Percentiles rank a stretch among this genome's conserved stretches.
Evolutionary conservation across 2,888 invertebrate species (phyloP).

Genomic region (Eupithecia pulchellata): DNA sequence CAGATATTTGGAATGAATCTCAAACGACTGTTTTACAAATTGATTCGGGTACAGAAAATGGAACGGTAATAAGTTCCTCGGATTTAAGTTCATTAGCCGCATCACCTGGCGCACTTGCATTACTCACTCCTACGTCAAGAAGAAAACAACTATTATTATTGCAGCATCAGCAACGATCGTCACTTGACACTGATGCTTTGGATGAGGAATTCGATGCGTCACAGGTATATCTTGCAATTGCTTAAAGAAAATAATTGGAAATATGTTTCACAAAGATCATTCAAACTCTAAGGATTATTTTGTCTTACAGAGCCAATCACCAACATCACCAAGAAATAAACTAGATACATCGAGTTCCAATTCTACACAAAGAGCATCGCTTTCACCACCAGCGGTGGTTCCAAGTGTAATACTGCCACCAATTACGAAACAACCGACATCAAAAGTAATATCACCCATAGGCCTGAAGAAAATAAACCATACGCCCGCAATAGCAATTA

Average conservation of each 20-base stretch:
- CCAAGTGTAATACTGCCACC: slow-evolving; percentile 75
- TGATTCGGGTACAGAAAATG: slow-evolving; percentile 88
- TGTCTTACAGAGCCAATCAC: slow-evolving; percentile 77
- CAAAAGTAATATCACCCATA: slow-evolving; percentile 67
- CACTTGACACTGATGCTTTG: slow-evolving; percentile 93
- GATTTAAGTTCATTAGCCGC: slow-evolving; percentile 83
- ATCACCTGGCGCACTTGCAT: slow-evolving; percentile 83
- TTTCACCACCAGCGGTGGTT: slow-evolving; percentile 80
- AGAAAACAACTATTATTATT: slow-evolving; percentile 90
- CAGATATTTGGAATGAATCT: slow-evolving; percentile 96
- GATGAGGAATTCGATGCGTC: slow-evolving; percentile 89
- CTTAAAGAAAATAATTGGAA: neutral
- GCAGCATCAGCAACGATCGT: slow-evolving; percentile 94
- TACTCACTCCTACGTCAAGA: slow-evolving; percentile 91
- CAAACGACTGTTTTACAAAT: slow-evolving; percentile 93
- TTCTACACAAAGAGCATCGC: slow-evolving; percentile 69
- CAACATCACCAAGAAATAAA: slow-evolving; percentile 83
- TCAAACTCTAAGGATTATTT: neutral
- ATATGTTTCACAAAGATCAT: neutral
- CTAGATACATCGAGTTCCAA: slow-evolving; percentile 74
- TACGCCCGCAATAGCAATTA: slow-evolving; percentile 86
- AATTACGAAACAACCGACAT: slow-evolving; percentile 80
- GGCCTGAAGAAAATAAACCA: slow-evolving; percentile 67
- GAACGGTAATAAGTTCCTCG: slow-evolving; percentile 84
- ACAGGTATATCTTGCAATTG: slow-evolving; percentile 66